Evolutionary conservation across 2,888 invertebrate genomes (phyloP), one percentile per base, ranked within the genome.

Genomic region (Macrophya alboannulata): DNA sequence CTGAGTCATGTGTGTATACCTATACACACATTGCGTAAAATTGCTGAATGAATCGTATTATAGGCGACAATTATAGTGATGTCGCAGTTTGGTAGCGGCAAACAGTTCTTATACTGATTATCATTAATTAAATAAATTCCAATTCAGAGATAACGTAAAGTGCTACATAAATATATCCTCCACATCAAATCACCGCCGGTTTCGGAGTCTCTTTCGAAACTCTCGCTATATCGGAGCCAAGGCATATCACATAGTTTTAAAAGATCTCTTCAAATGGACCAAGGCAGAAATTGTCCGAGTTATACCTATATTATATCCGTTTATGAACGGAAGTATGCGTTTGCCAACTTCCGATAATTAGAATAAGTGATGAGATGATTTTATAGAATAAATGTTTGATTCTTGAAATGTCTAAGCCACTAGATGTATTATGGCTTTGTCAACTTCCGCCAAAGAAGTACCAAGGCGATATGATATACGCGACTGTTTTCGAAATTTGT

Each of bases 41-140:
- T 74, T 74, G 25, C 45, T 74, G 45, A 21, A 74, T 74, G 45
- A 74, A 45, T 25, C 74, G 43, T 5, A 4, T 74, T 74, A 37
- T 6, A 68, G 5, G 21, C 21, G 3, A 74, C 15, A 5, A 43
- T 15, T 62, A 65, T 40, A 71, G 40, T 31, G n/a, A 71, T 48
- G 21, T 21, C 25, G 55, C 37, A 55, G 77, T 77, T 77, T 55
- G 15, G 9, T 37, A 77, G 55, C 31, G 77, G 55, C 55, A 37
- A 77, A 77, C 31, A 77, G 55, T 17, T 55, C 43, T 31, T 77
- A n/a, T n/a, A 37, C 37, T 55, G 77, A 51, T 48, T 77, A 77
- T 77, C 77, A 25, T 77, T 77, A 55, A 55, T 51, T 51, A 31
- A 51, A 77, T 43, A 77, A 48, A 77, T 51, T 77, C 9, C 8